A percentile compares a stretch with the other conserved stretches of the same genome.
Conservation (phyloP, 2,797 vertebrate species). For the Eulemur rubriventer region DNA sequence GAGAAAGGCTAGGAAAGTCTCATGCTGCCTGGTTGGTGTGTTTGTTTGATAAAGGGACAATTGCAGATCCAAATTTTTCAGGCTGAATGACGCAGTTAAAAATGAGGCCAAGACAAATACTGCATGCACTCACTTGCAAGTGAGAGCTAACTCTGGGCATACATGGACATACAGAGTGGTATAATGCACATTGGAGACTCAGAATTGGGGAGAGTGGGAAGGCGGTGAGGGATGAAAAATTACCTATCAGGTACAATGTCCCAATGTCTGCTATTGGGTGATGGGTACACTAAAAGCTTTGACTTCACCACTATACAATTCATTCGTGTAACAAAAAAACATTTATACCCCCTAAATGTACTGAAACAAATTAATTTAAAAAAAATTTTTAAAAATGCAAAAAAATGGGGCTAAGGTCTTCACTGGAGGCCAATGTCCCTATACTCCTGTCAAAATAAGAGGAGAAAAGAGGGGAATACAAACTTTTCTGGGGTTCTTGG, state of each 20-base stretch:
- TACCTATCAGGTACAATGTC: background rate
- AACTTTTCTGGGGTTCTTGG: background rate
- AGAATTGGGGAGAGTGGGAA: background rate
- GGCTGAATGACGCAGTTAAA: background rate
- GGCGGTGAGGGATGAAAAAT: background rate
- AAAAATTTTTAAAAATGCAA: background rate
- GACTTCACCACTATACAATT: background rate
- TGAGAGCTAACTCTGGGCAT: background rate
- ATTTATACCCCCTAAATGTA: too few species aligned
- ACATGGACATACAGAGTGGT: background rate
- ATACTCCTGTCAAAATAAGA: background rate
- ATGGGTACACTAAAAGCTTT: background rate
- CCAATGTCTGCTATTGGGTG: background rate
- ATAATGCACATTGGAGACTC: background rate
- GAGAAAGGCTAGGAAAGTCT: background rate
- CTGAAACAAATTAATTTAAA: background rate
- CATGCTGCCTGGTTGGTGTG: background rate
- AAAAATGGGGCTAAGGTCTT: background rate
- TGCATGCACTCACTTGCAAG: background rate
- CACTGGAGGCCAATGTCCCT: background rate
- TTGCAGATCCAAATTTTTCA: background rate
- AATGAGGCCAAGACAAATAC: background rate
- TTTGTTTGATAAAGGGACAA: background rate
- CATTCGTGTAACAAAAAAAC: background rate
- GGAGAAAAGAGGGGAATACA: background rate